Evolutionary conservation across 2,888 invertebrate genomes (phyloP).

Genomic region (Aphidoletes aphidimyza): DNA sequence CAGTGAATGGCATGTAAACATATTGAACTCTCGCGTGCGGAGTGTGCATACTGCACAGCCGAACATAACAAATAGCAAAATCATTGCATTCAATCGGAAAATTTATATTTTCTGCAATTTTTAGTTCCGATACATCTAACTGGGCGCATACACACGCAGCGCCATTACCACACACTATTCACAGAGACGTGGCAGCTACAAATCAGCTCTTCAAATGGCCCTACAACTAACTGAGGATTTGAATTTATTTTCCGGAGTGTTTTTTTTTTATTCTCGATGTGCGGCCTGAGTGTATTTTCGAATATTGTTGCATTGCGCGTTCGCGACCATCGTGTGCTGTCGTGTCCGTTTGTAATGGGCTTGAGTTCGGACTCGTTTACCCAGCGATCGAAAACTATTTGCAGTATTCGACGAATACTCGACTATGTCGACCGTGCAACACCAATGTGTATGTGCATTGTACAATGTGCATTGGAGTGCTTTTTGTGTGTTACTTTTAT

Average conservation of each 20-base stretch:
- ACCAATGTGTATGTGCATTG: no score
- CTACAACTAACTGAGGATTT: conserved; percentile 18
- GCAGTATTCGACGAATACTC: not conserved
- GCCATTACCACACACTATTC: not conserved
- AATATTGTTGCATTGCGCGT: no score
- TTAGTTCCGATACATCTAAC: conserved; percentile 18
- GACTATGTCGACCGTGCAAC: not conserved
- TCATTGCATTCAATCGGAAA: conserved; percentile 46
- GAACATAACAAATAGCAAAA: conserved; percentile 38
- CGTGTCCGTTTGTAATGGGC: no score
- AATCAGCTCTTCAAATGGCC: conserved; percentile 45
- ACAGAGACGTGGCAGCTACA: not conserved
- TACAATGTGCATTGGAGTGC: no score
- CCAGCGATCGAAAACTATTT: no score
- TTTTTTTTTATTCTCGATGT: not conserved
- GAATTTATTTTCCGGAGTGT: conserved; percentile 36
- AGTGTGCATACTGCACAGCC: not conserved
- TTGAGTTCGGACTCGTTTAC: no score
- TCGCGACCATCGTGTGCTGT: no score
- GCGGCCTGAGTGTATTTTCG: no score
- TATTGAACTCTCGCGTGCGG: not conserved
- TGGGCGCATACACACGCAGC: not conserved
- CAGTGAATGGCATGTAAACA: conserved; percentile 40
- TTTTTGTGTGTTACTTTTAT: not conserved
- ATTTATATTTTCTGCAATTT: conserved; percentile 49